Conservation (phyloP, 2,113 vertebrate genomes). For the Pao palembangensis region DNA sequence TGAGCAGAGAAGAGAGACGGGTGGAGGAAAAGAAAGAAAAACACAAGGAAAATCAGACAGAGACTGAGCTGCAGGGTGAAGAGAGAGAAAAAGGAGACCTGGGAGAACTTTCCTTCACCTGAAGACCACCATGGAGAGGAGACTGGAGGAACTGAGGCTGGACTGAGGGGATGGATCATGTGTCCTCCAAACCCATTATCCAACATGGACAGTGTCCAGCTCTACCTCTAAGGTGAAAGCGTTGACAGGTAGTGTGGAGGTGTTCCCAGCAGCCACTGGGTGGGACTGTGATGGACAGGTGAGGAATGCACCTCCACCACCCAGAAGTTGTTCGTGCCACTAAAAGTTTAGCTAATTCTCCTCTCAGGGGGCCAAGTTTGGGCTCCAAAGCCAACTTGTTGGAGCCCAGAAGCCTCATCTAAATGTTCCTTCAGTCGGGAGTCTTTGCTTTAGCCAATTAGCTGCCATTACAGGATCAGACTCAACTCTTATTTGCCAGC, state of each 20-base stretch:
- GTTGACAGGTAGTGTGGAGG: too few relatives aligned
- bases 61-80: conserved; percentile 27
- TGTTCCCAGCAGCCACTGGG: too few relatives aligned
- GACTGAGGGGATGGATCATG: too few relatives aligned
- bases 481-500: conserved; percentile 59
- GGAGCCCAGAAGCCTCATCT: conserved; percentile 25
- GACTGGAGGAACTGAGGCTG: neutral
- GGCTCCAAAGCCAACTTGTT: conserved; percentile 13
- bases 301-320: neutral
- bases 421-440: conserved; percentile 45
- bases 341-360: neutral
- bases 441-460: conserved; percentile 63
- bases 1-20: conserved; percentile 27
- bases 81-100: conserved; percentile 41
- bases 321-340: neutral
- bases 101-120: conserved; percentile 27
- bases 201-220: too few relatives aligned
- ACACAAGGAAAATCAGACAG: conserved; percentile 41
- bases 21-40: conserved; percentile 8
- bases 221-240: too few relatives aligned
- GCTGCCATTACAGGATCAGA: conserved; percentile 59
- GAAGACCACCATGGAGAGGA: neutral
- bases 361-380: conserved; percentile 18
- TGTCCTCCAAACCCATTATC: too few relatives aligned
- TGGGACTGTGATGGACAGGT: too few relatives aligned